phyloP scores from a whole-genome alignment of 2,888 invertebrate genomes.

The Allolobophora icterica region DNA sequence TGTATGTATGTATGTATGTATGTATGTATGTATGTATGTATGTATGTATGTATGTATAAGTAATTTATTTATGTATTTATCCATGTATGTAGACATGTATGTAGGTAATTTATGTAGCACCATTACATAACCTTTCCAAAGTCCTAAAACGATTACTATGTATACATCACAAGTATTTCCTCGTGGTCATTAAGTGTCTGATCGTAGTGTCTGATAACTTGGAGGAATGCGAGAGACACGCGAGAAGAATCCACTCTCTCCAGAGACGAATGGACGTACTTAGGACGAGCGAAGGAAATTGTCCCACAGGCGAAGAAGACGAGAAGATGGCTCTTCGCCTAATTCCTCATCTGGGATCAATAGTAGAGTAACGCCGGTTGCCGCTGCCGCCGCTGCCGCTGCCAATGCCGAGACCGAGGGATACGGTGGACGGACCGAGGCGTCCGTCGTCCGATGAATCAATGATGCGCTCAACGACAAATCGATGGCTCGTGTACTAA shows the following conservation, averaged over 20 bases:
- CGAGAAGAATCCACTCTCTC: neutral
- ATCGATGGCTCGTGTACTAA: neutral
- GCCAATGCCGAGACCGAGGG: neutral
- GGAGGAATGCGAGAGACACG: neutral
- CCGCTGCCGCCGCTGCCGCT: neutral
- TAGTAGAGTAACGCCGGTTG: neutral
- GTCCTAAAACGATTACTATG: too few species aligned
- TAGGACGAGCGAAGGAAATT: neutral
- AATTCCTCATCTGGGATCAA: conserved; percentile 11
- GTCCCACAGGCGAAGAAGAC: neutral
- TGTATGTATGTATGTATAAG: too few species aligned
- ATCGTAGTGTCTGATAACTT: neutral
- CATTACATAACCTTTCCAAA: too few species aligned
- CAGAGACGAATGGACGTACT: neutral
- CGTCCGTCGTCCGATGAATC: too few species aligned
- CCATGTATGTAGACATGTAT: too few species aligned
- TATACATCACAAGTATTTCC: neutral
- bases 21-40: too few species aligned
- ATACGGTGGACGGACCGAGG: neutral
- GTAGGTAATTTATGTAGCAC: too few species aligned
- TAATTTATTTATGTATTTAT: too few species aligned
- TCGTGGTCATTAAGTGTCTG: neutral
- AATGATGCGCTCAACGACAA: too few species aligned
- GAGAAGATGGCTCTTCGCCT: neutral
- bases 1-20: too few species aligned